Conservation (phyloP, 1,140 invertebrate genomes). For the Drosophila littoralis region DNA sequence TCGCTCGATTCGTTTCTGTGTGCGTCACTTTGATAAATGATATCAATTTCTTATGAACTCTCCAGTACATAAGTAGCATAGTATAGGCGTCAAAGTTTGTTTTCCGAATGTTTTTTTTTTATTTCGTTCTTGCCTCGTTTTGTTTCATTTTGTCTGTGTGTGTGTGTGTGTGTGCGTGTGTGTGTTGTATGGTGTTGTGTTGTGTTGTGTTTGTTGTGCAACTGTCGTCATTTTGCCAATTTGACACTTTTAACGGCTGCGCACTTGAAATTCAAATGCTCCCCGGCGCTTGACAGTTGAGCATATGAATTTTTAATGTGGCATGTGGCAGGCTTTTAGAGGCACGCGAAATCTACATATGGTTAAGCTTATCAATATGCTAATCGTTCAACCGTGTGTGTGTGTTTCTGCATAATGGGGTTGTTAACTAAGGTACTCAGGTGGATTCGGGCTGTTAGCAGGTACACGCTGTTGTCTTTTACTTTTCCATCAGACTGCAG, state of each 20-base stretch:
- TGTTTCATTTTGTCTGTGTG: conserved; percentile 23
- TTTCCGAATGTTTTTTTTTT: conserved; percentile 35
- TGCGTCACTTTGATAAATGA: conserved; percentile 80
- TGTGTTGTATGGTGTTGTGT: conserved; percentile 38
- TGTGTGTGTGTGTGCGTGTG: conserved; percentile 11
- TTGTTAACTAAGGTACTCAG: conserved; percentile 44
- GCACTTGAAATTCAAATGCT: conserved; percentile 79
- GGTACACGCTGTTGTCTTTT: neutral
- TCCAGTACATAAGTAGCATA: conserved; percentile 20
- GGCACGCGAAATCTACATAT: conserved; percentile 40
- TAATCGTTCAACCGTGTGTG: conserved; percentile 26
- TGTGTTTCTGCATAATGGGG: conserved; percentile 26
- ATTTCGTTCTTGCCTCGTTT: conserved; percentile 13
- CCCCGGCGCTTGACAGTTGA: conserved; percentile 59
- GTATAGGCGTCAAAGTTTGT: conserved; percentile 72
- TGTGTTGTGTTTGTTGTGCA: conserved; percentile 38
- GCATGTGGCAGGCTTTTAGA: conserved; percentile 62
- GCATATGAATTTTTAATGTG: conserved; percentile 77
- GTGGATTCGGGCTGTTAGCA: conserved; percentile 26
- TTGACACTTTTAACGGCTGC: conserved; percentile 76
- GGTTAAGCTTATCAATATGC: conserved; percentile 55
- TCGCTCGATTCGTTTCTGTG: conserved; percentile 38
- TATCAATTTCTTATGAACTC: conserved; percentile 80
- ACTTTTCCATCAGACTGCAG: neutral
- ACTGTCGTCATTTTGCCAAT: conserved; percentile 69